These are phyloP conservation scores for honey bee (Apis mellifera) DNA, from an alignment of 1,140 invertebrate genomes.

Conservation along the genomic window Amel_HAv3.1 CM009932.2:7335501-7336000, in stretches of 20 bases:
- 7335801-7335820: neutral
- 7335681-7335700: conserved; percentile 20
- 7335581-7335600: too few relatives aligned
- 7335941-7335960: conserved; percentile 6
- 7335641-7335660: neutral
- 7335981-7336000: conserved; percentile 27
- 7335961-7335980: neutral
- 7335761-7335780: conserved; percentile 19
- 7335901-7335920: conserved; percentile 21
- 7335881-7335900: conserved; percentile 49
- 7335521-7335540: too few relatives aligned
- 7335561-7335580: too few relatives aligned
- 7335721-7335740: neutral
- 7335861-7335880: conserved; percentile 26
- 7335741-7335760: neutral
- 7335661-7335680: conserved; percentile 3
- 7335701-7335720: too few relatives aligned
- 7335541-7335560: too few relatives aligned
- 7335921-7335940: conserved; percentile 4
- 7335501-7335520: too few relatives aligned
- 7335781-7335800: neutral
- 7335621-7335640: neutral
- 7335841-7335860: conserved; percentile 30
- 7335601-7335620: too few relatives aligned
- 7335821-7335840: neutral